phyloP scores from a whole-genome alignment of 2,797 vertebrate genomes.

The Phoxinus dragarum region DNA sequence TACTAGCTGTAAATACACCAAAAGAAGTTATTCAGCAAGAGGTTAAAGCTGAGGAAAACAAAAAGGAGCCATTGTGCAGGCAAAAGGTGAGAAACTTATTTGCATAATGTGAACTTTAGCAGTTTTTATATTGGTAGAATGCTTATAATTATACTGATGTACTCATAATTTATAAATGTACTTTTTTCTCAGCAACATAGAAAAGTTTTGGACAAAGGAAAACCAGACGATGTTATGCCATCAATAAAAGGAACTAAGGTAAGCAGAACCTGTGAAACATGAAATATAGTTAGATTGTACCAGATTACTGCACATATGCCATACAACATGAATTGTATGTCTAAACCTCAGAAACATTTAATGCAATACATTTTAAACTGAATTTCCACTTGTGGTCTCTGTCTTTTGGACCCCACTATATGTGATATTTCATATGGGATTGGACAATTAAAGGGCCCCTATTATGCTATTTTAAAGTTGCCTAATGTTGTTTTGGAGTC shows the following conservation, averaged over 20 bases:
- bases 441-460: background rate
- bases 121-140: background rate
- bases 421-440: background rate
- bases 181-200: slow-evolving; percentile 92
- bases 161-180: background rate
- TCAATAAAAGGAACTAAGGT: slow-evolving; percentile 96
- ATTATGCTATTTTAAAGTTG: no score
- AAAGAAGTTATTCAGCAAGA: slow-evolving; percentile 97
- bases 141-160: background rate
- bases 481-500: no score
- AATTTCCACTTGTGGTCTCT: background rate
- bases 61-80: slow-evolving; percentile 96
- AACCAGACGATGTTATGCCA: slow-evolving; percentile 98
- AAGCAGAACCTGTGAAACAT: slow-evolving; percentile 57
- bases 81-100: slow-evolving; percentile 86
- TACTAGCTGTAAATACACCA: slow-evolving; percentile 96
- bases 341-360: background rate
- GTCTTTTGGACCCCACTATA: background rate
- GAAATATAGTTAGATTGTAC: background rate
- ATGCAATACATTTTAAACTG: background rate
- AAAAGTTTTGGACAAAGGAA: slow-evolving; percentile 99
- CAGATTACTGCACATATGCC: background rate
- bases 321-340: background rate
- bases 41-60: slow-evolving; percentile 94
- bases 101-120: background rate